Evolutionary conservation across 2,888 invertebrate genomes (phyloP).

Genomic region (Marasmarcha lunaedactyla): DNA sequence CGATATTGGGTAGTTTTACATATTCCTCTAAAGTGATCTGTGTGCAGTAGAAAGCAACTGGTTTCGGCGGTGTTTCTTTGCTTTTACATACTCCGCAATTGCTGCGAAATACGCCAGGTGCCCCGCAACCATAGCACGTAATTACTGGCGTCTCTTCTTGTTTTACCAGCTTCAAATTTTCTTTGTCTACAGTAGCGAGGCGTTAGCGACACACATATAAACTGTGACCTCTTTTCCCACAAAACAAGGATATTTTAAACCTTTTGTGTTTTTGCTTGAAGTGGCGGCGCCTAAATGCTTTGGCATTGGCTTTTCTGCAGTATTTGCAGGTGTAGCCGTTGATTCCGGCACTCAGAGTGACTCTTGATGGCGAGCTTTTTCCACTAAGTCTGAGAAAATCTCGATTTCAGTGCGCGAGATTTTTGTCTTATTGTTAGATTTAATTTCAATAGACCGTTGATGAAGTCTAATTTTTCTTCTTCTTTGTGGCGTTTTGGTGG

Average conservation of each 20-base stretch:
- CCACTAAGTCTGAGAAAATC: slow-evolving; percentile 6
- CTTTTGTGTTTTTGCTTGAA: not conserved
- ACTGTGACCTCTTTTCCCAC: not conserved
- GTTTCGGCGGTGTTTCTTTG: slow-evolving; percentile 8
- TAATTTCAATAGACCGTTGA: slow-evolving; percentile 12
- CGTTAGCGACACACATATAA: not conserved
- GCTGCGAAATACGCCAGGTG: slow-evolving; percentile 14
- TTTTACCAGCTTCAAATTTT: no score
- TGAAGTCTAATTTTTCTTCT: slow-evolving; percentile 14
- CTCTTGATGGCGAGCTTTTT: slow-evolving; percentile 6
- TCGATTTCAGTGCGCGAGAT: not conserved
- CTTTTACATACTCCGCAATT: slow-evolving; percentile 11
- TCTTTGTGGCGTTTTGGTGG: slow-evolving; percentile 13
- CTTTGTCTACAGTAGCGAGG: not conserved
- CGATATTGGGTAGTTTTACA: slow-evolving; percentile 12
- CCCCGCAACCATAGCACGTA: slow-evolving; percentile 16
- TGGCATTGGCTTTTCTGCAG: no score
- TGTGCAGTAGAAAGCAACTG: slow-evolving; percentile 6
- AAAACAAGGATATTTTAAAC: not conserved
- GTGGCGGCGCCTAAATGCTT: not conserved
- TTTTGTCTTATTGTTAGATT: slow-evolving; percentile 5
- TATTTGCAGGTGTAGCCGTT: no score
- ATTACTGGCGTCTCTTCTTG: not conserved
- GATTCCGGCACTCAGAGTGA: not conserved
- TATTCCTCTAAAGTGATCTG: slow-evolving; percentile 2